Percentiles rank a stretch among this genome's conserved stretches.
Conservation (phyloP, 2,113 vertebrate genomes). For the Lepisosteus osseus region DNA sequence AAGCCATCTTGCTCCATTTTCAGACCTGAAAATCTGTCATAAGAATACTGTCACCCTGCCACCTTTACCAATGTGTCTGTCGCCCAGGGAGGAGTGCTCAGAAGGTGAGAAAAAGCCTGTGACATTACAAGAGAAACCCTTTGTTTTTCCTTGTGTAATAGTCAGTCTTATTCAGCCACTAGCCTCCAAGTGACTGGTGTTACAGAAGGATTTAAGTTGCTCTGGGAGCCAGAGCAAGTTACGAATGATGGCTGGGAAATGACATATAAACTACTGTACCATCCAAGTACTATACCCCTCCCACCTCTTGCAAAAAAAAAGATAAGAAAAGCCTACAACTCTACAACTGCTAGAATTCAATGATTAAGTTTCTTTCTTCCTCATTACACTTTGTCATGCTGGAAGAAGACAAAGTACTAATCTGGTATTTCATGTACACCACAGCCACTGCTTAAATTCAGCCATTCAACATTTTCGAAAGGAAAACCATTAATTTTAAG, state of each 20-base stretch:
- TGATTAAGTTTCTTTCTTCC: constrained; percentile 65
- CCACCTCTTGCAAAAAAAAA: background rate
- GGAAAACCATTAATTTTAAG: background rate
- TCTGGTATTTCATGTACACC: background rate
- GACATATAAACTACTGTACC: constrained; percentile 6
- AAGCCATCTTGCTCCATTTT: constrained; percentile 43
- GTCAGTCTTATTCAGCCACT: constrained; percentile 64
- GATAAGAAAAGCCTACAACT: constrained; percentile 49
- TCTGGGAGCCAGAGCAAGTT: constrained; percentile 22
- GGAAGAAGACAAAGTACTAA: constrained; percentile 36
- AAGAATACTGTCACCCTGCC: constrained; percentile 50
- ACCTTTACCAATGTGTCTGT: constrained; percentile 31
- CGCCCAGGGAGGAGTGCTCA: constrained; percentile 38
- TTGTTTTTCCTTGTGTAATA: constrained; percentile 49
- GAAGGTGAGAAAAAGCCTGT: constrained; percentile 29
- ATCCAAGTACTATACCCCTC: background rate
- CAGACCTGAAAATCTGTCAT: constrained; percentile 37
- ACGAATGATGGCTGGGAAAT: constrained; percentile 29
- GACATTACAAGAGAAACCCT: constrained; percentile 43
- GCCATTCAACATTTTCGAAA: background rate
- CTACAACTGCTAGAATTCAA: constrained; percentile 53
- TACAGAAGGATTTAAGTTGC: constrained; percentile 7
- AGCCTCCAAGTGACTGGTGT: constrained; percentile 32
- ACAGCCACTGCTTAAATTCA: background rate
- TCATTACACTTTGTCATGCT: constrained; percentile 56